phyloP scores from a whole-genome alignment of 2,113 vertebrate genomes.

The Crotalus horridus region DNA sequence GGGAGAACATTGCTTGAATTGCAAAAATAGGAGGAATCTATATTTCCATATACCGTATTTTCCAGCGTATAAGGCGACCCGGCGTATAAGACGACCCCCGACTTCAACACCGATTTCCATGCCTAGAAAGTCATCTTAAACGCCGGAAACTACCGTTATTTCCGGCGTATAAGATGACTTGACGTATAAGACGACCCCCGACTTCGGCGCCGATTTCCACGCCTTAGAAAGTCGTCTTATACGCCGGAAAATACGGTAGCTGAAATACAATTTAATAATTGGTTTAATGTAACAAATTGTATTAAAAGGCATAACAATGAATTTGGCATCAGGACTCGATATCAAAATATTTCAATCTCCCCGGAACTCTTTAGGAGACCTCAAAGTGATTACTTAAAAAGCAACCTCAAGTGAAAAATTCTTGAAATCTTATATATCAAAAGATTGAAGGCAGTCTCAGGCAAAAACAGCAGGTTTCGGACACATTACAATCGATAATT shows the following conservation, averaged over 20 bases:
- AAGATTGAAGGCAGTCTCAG: neutral
- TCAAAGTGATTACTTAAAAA: neutral
- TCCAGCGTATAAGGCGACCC: too few species aligned
- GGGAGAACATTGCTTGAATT: neutral
- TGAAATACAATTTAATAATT: neutral
- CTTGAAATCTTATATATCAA: neutral
- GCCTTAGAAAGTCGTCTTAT: too few species aligned
- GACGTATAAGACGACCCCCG: too few species aligned
- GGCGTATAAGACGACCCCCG: too few species aligned
- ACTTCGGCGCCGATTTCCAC: too few species aligned
- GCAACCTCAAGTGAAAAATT: neutral
- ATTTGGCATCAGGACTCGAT: neutral
- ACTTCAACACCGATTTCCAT: too few species aligned
- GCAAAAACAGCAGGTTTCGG: neutral
- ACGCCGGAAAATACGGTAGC: too few species aligned
- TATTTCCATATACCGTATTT: neutral
- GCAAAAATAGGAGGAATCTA: neutral
- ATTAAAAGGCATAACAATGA: neutral
- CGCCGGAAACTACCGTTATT: too few species aligned
- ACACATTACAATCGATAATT: neutral
- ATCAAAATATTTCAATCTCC: neutral
- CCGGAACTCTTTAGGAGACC: neutral
- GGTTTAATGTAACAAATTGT: neutral
- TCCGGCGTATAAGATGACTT: too few species aligned
- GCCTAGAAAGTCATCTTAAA: too few species aligned